Conservation (phyloP, 2,113 vertebrate species). For the Nymphicus hollandicus region DNA sequence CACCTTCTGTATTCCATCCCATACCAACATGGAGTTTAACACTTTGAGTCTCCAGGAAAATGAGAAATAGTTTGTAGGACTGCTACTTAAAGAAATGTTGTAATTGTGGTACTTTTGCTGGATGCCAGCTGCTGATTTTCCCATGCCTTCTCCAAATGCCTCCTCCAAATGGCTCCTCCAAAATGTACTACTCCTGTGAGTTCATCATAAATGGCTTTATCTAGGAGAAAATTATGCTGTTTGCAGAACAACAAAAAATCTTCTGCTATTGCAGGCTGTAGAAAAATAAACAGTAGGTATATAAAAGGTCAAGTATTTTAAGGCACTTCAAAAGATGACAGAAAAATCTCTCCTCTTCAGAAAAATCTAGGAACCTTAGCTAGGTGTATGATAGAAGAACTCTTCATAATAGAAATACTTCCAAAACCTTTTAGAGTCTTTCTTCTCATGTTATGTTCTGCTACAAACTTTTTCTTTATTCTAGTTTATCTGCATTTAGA, state of each 20-base stretch:
- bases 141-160: neutral
- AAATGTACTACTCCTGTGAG: neutral
- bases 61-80: neutral
- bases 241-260: neutral
- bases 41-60: neutral
- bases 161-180: neutral
- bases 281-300: neutral
- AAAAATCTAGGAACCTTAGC: neutral
- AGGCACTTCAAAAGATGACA: neutral
- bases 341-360: neutral
- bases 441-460: neutral
- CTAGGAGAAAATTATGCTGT: neutral
- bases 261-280: neutral
- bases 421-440: neutral
- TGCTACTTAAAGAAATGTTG: neutral
- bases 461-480: neutral
- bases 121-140: neutral
- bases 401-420: neutral
- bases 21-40: neutral
- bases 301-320: neutral
- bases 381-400: neutral
- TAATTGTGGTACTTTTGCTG: neutral
- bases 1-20: neutral
- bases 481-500: neutral
- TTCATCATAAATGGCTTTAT: neutral